Evolutionary conservation across 2,113 vertebrate species (phyloP), one percentile per base, ranked within the genome.

Genomic region (Saccopteryx leptura): DNA sequence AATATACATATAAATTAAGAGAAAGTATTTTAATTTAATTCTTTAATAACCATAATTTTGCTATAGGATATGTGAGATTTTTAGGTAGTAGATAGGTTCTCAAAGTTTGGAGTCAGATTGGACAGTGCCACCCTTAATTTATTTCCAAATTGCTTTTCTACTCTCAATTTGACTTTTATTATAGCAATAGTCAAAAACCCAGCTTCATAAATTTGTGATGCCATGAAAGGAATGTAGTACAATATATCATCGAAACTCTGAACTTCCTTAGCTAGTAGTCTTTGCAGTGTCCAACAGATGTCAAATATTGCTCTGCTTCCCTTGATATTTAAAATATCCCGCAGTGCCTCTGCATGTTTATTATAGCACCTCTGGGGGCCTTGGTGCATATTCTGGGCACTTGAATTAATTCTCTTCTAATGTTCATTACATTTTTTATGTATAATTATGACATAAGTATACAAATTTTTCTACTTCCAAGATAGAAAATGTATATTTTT

Each of bases 1-100:
- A 94, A 66, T 90, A 28, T 18, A 88, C n/a, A 31, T 50, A 39
- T 68, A 69, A 50, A 9, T 85, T 91, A 60, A 95, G 74, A 78
- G 39, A 91, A 91, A 83, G 63, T 52, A 66, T 56, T 86, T 86
- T 71, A 66, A 82, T 54, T 93, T 94, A 61, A 69, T 63, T 86
- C 28, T 90, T 95, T 58, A 71, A 78, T 90, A 58, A 39, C 19
- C 23, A 26, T 85, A 75, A 76, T 78, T 90, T 94, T 92, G 50
- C 56, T 94, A n/a, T 71, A 92, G 15, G 9, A 50, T 92, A 11
- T 74, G 3, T 96, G 58, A 79, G 5, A 58, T 79, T 93, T 4
- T 33, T 84, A 23, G n/a, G 4, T 69, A 80, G 17, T 89, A 21
- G 88, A 63, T 23, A 94, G 7, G 13, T 86, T 90, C 61, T 94